Evolutionary conservation across 2,113 vertebrate species (phyloP).

Genomic region (Eupsittula cactorum): DNA sequence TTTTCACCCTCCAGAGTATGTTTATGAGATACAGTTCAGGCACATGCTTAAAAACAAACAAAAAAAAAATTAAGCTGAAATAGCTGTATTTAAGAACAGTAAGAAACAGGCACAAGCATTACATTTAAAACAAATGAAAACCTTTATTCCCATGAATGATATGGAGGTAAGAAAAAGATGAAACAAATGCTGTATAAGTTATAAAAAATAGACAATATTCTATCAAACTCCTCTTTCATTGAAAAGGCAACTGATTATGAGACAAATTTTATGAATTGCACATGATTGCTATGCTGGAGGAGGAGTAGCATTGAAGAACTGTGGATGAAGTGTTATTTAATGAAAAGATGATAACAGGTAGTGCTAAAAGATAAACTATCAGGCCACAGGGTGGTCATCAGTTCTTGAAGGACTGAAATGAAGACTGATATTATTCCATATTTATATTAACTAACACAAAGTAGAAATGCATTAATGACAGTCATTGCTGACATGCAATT

Average conservation of each 20-base stretch:
- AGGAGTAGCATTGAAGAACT: not conserved
- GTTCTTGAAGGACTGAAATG: not conserved
- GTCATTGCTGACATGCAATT: not conserved
- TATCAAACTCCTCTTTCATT: not conserved
- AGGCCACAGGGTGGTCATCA: accelerated
- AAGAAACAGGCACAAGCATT: not conserved
- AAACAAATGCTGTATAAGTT: not conserved
- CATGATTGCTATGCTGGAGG: not conserved
- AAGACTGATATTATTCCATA: not conserved
- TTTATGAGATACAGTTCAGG: not conserved
- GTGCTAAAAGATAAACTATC: not conserved
- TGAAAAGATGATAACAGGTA: not conserved
- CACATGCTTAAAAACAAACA: not conserved
- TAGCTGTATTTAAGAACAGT: not conserved
- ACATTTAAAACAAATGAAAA: not conserved
- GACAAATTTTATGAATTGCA: not conserved
- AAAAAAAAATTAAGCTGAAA: not conserved
- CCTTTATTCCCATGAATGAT: not conserved
- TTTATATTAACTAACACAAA: not conserved
- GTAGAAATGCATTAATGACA: not conserved
- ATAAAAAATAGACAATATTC: not conserved
- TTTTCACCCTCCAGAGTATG: not conserved
- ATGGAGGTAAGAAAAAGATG: not conserved
- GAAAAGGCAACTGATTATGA: not conserved
- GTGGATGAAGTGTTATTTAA: not conserved